phyloP scores from a whole-genome alignment of 1,140 invertebrate species.

The Sitobion miscanthi region DNA sequence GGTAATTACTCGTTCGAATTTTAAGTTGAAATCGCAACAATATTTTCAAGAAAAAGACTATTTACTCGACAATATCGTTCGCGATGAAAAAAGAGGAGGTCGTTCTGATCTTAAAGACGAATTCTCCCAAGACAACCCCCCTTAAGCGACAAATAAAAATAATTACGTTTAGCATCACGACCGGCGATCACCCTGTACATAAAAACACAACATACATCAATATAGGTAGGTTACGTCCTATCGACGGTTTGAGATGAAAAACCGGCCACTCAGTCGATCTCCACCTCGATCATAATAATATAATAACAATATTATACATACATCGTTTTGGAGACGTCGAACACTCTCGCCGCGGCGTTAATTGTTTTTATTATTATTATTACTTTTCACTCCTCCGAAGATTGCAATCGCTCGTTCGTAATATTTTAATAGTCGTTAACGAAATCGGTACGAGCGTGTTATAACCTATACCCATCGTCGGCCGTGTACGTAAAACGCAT shows the following conservation, averaged over 20 bases:
- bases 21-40: not conserved
- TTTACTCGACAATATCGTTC: not conserved
- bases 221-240: not conserved
- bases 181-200: not conserved
- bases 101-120: too few species aligned
- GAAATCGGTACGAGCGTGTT: not conserved
- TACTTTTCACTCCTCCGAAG: slow-evolving; percentile 1
- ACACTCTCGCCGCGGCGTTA: not conserved
- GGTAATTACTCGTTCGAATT: not conserved
- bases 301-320: not conserved
- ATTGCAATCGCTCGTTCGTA: not conserved
- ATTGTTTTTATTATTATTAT: slow-evolving; percentile 8
- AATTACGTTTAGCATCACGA: not conserved
- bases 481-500: not conserved
- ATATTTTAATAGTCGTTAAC: slow-evolving; percentile 9
- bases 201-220: not conserved
- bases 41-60: not conserved
- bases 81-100: too few species aligned
- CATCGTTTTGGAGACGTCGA: not conserved
- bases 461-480: not conserved
- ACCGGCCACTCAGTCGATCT: not conserved
- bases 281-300: not conserved
- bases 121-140: not conserved
- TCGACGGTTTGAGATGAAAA: not conserved
- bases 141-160: not conserved